Evolutionary conservation across 1,140 invertebrate species (phyloP).

Genomic region (Idris sp.): DNA sequence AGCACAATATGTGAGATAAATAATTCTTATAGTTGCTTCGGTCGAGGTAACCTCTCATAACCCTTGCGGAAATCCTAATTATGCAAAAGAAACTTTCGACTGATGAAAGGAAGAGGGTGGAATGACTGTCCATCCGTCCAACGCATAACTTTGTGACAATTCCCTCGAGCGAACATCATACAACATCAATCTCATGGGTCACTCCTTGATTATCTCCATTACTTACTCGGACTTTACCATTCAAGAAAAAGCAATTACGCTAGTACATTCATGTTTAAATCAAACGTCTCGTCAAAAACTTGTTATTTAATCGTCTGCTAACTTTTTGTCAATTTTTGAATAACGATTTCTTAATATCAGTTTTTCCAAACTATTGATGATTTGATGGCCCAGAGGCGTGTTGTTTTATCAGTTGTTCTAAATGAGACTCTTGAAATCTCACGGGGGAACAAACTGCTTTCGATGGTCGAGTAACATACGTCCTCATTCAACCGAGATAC

Average conservation of each 20-base stretch:
- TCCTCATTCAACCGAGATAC: constrained; percentile 59
- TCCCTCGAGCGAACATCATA: constrained; percentile 59
- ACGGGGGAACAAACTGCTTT: constrained; percentile 60
- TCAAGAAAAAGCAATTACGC: constrained; percentile 47
- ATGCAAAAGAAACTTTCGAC: constrained; percentile 62
- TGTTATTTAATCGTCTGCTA: neutral
- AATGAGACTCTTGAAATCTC: constrained; percentile 47
- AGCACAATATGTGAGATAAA: constrained; percentile 33
- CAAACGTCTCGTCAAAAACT: constrained; percentile 11
- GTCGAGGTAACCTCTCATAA: constrained; percentile 44
- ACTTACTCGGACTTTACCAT: constrained; percentile 43
- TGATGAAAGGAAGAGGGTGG: constrained; percentile 61
- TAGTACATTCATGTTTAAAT: constrained; percentile 1
- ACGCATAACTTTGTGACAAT: constrained; percentile 61
- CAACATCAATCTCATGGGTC: constrained; percentile 62
- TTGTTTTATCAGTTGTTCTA: constrained; percentile 41
- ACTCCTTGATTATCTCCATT: constrained; percentile 59
- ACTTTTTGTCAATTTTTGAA: neutral
- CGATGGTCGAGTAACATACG: constrained; percentile 65
- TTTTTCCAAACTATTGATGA: constrained; percentile 23
- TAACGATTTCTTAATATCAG: neutral
- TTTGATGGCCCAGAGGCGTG: constrained; percentile 13
- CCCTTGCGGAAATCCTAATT: constrained; percentile 60
- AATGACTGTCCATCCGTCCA: constrained; percentile 61
- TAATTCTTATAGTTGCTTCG: constrained; percentile 51